Conservation (phyloP, 2,888 invertebrate genomes). For the Tanypteryx hageni region DNA sequence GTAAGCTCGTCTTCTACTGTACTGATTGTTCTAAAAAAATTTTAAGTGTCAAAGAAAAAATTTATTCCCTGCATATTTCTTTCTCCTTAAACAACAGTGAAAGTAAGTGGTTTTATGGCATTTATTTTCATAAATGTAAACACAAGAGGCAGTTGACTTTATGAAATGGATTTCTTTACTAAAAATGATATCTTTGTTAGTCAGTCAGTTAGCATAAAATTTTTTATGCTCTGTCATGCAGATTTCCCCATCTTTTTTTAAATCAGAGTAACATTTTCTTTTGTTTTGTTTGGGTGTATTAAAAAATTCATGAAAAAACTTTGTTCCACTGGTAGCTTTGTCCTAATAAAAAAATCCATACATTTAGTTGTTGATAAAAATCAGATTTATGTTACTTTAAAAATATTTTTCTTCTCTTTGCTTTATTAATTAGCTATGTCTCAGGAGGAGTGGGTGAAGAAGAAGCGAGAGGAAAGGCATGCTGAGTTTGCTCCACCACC, state of each 20-base stretch:
- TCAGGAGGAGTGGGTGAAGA: constrained; percentile 87
- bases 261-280: neutral
- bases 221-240: neutral
- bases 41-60: no score
- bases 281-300: neutral
- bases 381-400: neutral
- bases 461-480: constrained; percentile 84
- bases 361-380: constrained; percentile 74
- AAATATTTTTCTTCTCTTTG: constrained; percentile 44
- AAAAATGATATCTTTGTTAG: no score
- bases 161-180: no score
- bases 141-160: neutral
- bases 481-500: constrained; percentile 87
- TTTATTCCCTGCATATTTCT: no score
- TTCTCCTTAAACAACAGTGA: no score
- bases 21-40: no score
- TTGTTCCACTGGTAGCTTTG: neutral
- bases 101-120: no score
- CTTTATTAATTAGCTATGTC: constrained; percentile 77
- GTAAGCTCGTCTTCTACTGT: neutral
- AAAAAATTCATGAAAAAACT: neutral
- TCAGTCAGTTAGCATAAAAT: no score
- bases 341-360: constrained; percentile 74
- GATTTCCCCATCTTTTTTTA: neutral
- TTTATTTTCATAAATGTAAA: no score